Evolutionary conservation across 1,140 invertebrate genomes (phyloP), one percentile per base, ranked within the genome.

Genomic region (Eurosta solidaginis): DNA sequence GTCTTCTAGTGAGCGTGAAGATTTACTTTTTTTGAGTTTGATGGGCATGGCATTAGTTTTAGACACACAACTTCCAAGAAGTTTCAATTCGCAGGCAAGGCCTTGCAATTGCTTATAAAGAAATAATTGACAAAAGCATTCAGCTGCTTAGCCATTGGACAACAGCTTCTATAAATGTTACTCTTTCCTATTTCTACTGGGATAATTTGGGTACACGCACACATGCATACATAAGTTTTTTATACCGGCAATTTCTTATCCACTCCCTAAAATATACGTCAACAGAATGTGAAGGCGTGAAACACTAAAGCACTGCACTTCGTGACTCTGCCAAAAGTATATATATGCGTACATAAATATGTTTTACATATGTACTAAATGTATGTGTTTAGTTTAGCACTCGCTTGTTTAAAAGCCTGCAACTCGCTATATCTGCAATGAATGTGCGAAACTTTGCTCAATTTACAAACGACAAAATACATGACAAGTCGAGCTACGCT

Each of bases 371-470:
- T n/a, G 22, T 47, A 5, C 4, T 17, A 10, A 47, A 17, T 3
- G 27, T 54, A 54, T 54, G 22, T 25, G 27, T 25, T 52, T 2
- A 20, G 17, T n/a, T n/a, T n/a, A 52, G 25, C 40, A 6, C 33
- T 40, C 40, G 33, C n/a, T 10, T 29, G 17, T n/a, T 68, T 68
- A 40, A 20, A n/a, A 68, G 33, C 5, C 59, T 20, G 50, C 5
- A 20, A 33, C 59, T 40, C n/a, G n/a, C 40, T 68, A 33, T n/a
- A n/a, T 29, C 59, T 68, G 59, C 59, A 10, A 40, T 68, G 59
- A 68, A 68, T 68, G 59, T 68, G 59, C 59, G 33, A 68, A 68
- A 68, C 59, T 68, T 68, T 68, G 17, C 33, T 29, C 59, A 33
- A 68, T 68, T 68, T n/a, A 68, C 59, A 7, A 68, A n/a, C 29